Base-by-base conservation (phyloP, 2,888 invertebrate genomes). In the Strigamia crassipes region DNA sequence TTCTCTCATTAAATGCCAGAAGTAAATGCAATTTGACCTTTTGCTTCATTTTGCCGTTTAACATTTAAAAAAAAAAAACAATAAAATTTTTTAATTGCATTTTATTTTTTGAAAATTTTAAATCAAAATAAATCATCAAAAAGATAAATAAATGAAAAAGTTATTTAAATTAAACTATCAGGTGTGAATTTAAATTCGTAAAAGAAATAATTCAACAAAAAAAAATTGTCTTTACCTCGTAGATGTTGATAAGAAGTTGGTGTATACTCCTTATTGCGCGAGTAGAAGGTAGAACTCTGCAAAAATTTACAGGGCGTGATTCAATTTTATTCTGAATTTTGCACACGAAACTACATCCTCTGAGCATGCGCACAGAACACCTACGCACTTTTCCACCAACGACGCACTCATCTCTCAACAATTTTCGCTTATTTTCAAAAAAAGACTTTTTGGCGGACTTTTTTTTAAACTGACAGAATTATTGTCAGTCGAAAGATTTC, bases 221-320 rank as follows among this genome's bases (percentile, higher is more conserved):
- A 61, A 13, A 6, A 23, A 27, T 66, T 66, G 23, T 13, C 2
- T 23, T 66, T 66, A 51, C 51, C 51, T 23, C 27, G 21, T 66
- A 27, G 31, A 31, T 23, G 66, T 66, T 9, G 66, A 27, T 15
- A 18, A 66, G 66, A 66, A 66, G 66, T 66, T 66, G 66, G 23
- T 66, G 42, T 61, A 23, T 66, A 66, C 66, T 66, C 66, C 66
- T 66, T 66, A 51, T 12, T 66, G 31, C 66, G 23, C 66, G 66
- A 66, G 66, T 27, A 27, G 66, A 27, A 27, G 27, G 66, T 23
- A 31, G 31, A 66, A 66, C 66, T 66, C 66, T 66, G 66, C 66
- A 27, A 66, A 66, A 31, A 27, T 66, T 66, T 66, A 4, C 51
- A 31, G 31, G 66, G 66, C 66, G 66, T 66, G 66, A 27, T 27